phyloP scores from a whole-genome alignment of 1,140 invertebrate genomes.

The Calephelis virginiensis region DNA sequence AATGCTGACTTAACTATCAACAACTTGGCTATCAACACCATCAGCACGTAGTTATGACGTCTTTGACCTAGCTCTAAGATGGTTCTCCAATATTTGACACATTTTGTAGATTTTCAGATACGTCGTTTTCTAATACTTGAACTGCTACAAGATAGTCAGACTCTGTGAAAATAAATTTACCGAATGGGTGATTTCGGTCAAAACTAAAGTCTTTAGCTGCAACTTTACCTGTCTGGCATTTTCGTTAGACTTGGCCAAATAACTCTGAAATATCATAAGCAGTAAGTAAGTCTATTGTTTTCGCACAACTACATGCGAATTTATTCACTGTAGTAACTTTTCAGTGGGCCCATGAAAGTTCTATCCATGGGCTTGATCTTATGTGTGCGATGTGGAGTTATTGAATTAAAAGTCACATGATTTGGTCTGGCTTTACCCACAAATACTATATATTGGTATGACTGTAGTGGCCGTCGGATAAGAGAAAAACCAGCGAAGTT shows the following conservation, averaged over 20 bases:
- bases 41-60: too few relatives aligned
- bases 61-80: too few relatives aligned
- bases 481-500: too few relatives aligned
- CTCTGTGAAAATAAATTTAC: background rate
- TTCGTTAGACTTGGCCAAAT: background rate
- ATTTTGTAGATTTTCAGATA: too few relatives aligned
- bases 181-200: background rate
- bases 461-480: too few relatives aligned
- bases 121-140: too few relatives aligned
- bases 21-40: too few relatives aligned
- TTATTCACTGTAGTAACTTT: background rate
- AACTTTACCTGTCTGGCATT: background rate
- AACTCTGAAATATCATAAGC: background rate
- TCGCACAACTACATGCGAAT: background rate
- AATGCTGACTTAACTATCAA: too few relatives aligned
- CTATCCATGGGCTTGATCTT: background rate
- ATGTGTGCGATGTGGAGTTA: background rate
- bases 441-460: too few relatives aligned
- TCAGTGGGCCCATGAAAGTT: conserved; percentile 1
- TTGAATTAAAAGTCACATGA: too few relatives aligned
- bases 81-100: too few relatives aligned
- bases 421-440: too few relatives aligned
- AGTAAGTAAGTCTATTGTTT: background rate
- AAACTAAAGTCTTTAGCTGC: background rate
- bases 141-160: background rate